Conservation (phyloP, 2,888 invertebrate genomes). For the Ptychoptera contaminata region DNA sequence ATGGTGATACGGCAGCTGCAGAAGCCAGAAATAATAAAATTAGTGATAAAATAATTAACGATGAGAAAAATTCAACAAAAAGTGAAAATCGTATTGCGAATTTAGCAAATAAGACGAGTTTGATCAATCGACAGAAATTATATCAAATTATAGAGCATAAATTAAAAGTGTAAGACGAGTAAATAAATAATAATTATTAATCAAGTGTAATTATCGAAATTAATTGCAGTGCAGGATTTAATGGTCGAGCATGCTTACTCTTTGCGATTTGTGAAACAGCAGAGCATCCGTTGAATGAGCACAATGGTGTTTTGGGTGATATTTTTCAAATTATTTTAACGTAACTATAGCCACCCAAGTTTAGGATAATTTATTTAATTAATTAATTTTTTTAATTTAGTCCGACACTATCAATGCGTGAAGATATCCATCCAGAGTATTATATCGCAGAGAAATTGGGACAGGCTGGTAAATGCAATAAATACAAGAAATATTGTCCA, state of each 20-base stretch:
- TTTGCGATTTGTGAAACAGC: conserved; percentile 44
- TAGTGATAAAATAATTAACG: neutral
- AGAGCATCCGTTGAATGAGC: conserved; percentile 32
- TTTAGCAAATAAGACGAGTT: neutral
- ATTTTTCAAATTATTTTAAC: conserved; percentile 42
- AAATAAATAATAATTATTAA: neutral
- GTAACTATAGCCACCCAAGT: conserved; percentile 26
- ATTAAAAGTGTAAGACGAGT: conserved; percentile 36
- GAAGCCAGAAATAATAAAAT: too few species aligned
- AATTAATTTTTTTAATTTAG: conserved; percentile 1
- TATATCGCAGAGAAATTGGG: conserved; percentile 7
- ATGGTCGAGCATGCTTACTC: conserved; percentile 38
- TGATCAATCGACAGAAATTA: conserved; percentile 32
- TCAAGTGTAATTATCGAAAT: neutral
- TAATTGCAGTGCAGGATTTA: conserved; percentile 31
- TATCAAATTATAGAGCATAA: conserved; percentile 39
- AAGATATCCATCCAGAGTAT: conserved; percentile 1
- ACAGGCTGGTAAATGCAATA: neutral
- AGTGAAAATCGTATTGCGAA: conserved; percentile 20
- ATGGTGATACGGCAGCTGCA: too few species aligned
- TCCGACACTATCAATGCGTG: conserved; percentile 7
- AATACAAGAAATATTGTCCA: conserved; percentile 2
- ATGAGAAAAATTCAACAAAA: conserved; percentile 22
- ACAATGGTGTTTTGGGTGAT: conserved; percentile 42
- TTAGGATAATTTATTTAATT: neutral